Evolutionary conservation across 2,888 invertebrate genomes (phyloP).

Genomic region (Chymomyza amoena): DNA sequence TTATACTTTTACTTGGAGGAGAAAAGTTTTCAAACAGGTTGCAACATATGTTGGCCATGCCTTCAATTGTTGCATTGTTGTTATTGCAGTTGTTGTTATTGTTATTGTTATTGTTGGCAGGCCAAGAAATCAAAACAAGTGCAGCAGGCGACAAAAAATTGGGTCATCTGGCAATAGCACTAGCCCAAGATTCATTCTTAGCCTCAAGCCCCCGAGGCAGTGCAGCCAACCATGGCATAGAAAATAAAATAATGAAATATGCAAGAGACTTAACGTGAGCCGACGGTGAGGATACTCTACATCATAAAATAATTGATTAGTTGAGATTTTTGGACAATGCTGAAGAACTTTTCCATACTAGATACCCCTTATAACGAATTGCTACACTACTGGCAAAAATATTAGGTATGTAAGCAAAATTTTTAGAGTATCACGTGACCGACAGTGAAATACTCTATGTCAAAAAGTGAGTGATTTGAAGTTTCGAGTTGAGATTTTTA

Average conservation of each 20-base stretch:
- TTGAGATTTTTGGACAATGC: too few species aligned
- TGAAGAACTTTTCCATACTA: too few species aligned
- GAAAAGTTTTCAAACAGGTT: constrained; percentile 30
- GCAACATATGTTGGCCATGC: constrained; percentile 47
- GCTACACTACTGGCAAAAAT: too few species aligned
- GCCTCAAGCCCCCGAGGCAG: too few species aligned
- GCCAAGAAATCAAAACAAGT: constrained; percentile 23
- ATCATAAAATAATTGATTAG: too few species aligned
- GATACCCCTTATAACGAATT: too few species aligned
- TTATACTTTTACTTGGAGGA: background rate
- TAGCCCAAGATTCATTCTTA: background rate
- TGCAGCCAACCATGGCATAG: background rate
- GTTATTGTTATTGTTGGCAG: constrained; percentile 22
- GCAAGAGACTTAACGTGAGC: background rate
- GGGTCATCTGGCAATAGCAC: background rate
- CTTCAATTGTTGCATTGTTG: background rate
- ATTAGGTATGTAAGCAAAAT: too few species aligned
- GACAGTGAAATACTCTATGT: too few species aligned
- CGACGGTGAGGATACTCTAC: too few species aligned
- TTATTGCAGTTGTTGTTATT: constrained; percentile 14
- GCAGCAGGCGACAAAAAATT: background rate
- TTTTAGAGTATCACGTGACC: too few species aligned
- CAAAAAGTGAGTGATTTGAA: too few species aligned
- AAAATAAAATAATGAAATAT: background rate
- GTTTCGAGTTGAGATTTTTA: too few species aligned